Evolutionary conservation across 1,140 invertebrate species (phyloP).

Genomic region (Samia ricini): DNA sequence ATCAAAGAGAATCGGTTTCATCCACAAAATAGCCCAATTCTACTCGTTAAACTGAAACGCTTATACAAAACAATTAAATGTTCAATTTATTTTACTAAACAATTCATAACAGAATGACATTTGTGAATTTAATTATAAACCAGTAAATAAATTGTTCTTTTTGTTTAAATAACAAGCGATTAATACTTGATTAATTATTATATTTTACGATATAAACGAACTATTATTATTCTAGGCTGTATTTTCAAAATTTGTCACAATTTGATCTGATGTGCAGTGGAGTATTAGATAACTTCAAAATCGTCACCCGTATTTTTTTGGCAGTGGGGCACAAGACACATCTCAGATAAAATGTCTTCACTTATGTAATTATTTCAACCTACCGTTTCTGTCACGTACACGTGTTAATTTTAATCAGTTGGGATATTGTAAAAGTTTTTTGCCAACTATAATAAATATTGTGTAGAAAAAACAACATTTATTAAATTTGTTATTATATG

Average conservation of each 20-base stretch:
- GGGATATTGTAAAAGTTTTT: too few species aligned
- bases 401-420: neutral
- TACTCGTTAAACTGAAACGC: neutral
- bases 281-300: conserved; percentile 39
- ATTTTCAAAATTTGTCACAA: conserved; percentile 15
- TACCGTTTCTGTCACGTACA: neutral
- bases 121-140: too few species aligned
- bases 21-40: conserved; percentile 7
- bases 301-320: conserved; percentile 21
- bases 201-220: too few species aligned
- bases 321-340: neutral
- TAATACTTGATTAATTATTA: too few species aligned
- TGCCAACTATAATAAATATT: too few species aligned
- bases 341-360: neutral
- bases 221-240: too few species aligned
- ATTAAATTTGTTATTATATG: too few species aligned
- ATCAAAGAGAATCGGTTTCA: conserved; percentile 16
- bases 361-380: neutral
- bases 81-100: neutral
- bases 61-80: neutral
- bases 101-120: too few species aligned
- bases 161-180: too few species aligned
- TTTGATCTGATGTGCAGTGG: conserved; percentile 32
- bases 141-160: too few species aligned
- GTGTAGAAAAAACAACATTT: too few species aligned